A percentile compares a stretch with the other conserved stretches of the same genome.
Evolutionary conservation across 2,797 vertebrate genomes (phyloP).

Genomic region (Benthosema pterotum): DNA sequence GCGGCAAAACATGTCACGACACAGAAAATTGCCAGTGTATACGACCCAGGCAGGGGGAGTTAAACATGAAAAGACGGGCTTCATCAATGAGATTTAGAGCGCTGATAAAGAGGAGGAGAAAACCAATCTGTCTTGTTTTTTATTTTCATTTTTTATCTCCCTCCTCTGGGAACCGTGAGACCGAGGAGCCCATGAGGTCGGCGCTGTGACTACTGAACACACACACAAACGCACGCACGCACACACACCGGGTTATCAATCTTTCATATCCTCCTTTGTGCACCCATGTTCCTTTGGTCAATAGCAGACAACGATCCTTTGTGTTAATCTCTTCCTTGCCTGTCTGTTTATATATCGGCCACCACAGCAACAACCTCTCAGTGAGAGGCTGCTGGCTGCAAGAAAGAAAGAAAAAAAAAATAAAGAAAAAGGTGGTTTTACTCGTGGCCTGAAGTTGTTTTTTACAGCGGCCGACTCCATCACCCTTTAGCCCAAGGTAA

Average conservation of each 20-base stretch:
- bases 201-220: background rate
- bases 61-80: background rate
- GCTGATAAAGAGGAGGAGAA: constrained; percentile 1
- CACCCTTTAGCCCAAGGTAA: constrained; percentile 24
- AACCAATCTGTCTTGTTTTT: constrained; percentile 21
- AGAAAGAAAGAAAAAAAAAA: too few species aligned
- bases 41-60: background rate
- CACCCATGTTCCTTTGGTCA: background rate
- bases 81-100: constrained; percentile 25
- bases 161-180: background rate
- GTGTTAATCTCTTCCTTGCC: constrained; percentile 23
- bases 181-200: constrained; percentile 8
- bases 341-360: constrained; percentile 33
- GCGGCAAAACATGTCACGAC: too few species aligned
- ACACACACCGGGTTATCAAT: constrained; percentile 32
- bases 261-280: constrained; percentile 43
- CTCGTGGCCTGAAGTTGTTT: constrained; percentile 17
- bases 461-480: constrained; percentile 22
- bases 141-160: constrained; percentile 5
- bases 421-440: background rate
- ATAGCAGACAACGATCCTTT: constrained; percentile 13
- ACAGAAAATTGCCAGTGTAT: background rate
- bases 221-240: background rate
- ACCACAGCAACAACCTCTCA: background rate
- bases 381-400: background rate